These are phyloP conservation scores for Pherbina coryleti DNA, from an alignment of 2,888 invertebrate genomes.

Conservation along the genomic window DNA sequence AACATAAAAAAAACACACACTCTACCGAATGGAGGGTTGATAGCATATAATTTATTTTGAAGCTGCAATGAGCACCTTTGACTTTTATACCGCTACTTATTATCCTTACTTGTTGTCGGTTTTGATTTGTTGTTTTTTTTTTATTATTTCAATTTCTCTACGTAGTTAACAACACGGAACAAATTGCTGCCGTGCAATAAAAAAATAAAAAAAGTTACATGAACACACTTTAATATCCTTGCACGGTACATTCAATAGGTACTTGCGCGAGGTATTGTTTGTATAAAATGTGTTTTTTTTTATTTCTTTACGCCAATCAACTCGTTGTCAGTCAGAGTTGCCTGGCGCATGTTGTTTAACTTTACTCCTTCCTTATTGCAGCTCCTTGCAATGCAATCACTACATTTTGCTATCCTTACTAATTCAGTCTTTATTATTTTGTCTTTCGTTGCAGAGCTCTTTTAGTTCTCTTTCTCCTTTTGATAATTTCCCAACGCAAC, in stretches of 20 bases:
- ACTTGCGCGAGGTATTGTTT: not conserved
- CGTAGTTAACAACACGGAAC: slow-evolving; percentile 22
- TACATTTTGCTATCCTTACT: slow-evolving; percentile 17
- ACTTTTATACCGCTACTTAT: not conserved
- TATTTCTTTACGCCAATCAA: slow-evolving; percentile 13
- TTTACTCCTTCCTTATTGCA: slow-evolving; percentile 13
- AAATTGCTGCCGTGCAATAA: slow-evolving; percentile 12
- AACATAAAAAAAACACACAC: not conserved
- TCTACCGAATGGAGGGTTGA: too few species aligned
- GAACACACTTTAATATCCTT: too few species aligned
- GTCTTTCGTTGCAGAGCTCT: slow-evolving; percentile 66
- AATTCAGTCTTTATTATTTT: slow-evolving; percentile 55
- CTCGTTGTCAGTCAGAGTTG: not conserved
- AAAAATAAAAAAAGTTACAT: not conserved
- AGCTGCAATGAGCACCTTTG: not conserved
- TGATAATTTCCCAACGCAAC: slow-evolving; percentile 68
- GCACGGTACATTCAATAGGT: too few species aligned
- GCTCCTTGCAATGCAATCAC: not conserved
- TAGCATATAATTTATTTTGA: too few species aligned
- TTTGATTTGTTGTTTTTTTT: not conserved
- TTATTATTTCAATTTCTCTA: not conserved
- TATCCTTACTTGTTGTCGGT: not conserved
- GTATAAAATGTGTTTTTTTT: not conserved
- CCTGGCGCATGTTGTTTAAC: slow-evolving; percentile 14
- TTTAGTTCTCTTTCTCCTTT: slow-evolving; percentile 70